Percentiles rank a stretch among this genome's conserved stretches.
Evolutionary conservation across 2,888 invertebrate genomes (phyloP).

Genomic region (Tuberolachnus salignus): DNA sequence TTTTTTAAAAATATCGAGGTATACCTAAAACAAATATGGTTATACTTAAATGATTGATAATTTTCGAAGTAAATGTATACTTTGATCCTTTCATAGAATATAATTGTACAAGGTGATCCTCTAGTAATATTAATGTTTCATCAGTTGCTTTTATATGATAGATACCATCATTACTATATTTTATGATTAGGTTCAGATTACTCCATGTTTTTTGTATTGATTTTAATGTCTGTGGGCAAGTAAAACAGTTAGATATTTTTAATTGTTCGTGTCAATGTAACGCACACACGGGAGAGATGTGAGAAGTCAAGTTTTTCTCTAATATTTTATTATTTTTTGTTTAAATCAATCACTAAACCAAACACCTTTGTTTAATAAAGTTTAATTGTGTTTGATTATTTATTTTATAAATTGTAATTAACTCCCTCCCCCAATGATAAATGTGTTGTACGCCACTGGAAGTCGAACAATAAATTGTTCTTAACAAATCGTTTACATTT

Average conservation of each 20-base stretch:
- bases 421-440: no score
- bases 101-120: slow-evolving; percentile 83
- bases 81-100: slow-evolving; percentile 85
- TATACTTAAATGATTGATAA: not conserved
- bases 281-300: no score
- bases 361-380: no score
- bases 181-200: slow-evolving; percentile 63
- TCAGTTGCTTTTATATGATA: slow-evolving; percentile 78
- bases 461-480: no score
- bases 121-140: slow-evolving; percentile 78
- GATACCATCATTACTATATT: slow-evolving; percentile 69
- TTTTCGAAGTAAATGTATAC: slow-evolving; percentile 59
- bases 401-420: no score
- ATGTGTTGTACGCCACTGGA: no score
- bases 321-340: no score
- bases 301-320: no score
- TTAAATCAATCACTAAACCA: no score
- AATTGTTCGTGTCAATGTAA: not conserved
- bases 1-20: slow-evolving; percentile 84
- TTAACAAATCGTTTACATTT: slow-evolving; percentile 62
- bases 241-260: not conserved
- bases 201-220: slow-evolving; percentile 27
- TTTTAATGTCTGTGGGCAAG: slow-evolving; percentile 11
- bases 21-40: slow-evolving; percentile 63
- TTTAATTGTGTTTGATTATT: no score